Evolutionary conservation across 2,797 vertebrate species (phyloP).

Genomic region (Myiotriccus ornatus): DNA sequence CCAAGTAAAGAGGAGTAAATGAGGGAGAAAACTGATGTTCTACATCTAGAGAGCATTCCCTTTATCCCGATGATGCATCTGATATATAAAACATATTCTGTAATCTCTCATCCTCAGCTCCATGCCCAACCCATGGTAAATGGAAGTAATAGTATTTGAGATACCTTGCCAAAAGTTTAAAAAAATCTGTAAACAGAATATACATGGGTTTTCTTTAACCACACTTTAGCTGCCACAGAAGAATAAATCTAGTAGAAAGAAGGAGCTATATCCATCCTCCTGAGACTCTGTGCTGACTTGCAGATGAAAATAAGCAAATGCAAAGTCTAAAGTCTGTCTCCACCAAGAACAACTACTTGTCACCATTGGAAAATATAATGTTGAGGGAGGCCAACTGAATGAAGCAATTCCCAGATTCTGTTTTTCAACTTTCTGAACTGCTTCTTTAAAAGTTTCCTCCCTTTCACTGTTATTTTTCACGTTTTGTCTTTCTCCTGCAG

Average conservation of each 20-base stretch:
- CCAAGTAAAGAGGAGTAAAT: background rate
- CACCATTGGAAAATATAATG: background rate
- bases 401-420: background rate
- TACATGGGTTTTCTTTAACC: background rate
- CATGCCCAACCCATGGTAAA: background rate
- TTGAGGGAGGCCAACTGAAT: background rate
- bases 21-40: background rate
- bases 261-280: background rate
- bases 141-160: background rate
- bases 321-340: background rate
- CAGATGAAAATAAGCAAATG: background rate
- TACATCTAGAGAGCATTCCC: background rate
- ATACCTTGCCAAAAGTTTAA: background rate
- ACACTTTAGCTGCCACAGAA: background rate
- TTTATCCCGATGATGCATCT: background rate
- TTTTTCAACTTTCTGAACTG: background rate
- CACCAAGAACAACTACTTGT: background rate
- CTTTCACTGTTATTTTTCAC: background rate
- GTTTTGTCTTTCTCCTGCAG: background rate
- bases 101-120: background rate
- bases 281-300: background rate
- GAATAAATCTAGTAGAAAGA: background rate
- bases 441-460: background rate
- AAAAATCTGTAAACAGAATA: background rate
- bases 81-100: background rate